phyloP scores from a whole-genome alignment of 2,113 vertebrate genomes.

The Plotosus lineatus region DNA sequence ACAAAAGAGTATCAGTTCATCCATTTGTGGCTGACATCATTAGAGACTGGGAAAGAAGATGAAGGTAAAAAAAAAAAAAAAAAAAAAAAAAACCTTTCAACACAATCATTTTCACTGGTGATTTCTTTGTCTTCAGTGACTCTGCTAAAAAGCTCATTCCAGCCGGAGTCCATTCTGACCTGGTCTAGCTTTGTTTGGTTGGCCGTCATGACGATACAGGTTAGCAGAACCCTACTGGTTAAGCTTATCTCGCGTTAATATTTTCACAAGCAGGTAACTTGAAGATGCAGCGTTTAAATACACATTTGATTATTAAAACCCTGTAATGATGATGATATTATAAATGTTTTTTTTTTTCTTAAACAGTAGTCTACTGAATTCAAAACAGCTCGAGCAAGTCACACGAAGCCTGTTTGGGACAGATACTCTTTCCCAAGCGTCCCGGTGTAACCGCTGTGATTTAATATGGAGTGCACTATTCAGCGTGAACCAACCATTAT shows the following conservation, averaged over 20 bases:
- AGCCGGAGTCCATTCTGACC: not conserved
- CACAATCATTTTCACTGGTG: not conserved
- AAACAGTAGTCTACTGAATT: not conserved
- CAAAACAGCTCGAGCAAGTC: conserved; percentile 15
- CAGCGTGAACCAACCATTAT: not conserved
- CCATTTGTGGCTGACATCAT: conserved; percentile 43
- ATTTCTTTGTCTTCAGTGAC: not conserved
- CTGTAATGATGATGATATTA: no score
- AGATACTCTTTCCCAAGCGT: not conserved
- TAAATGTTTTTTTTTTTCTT: no score
- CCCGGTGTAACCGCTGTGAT: no score
- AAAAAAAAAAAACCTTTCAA: not conserved
- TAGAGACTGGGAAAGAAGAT: conserved; percentile 23
- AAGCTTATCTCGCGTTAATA: not conserved
- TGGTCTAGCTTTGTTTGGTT: not conserved
- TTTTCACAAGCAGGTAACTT: not conserved
- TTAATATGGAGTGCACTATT: not conserved
- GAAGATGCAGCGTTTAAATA: conserved; percentile 1
- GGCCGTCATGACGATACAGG: not conserved
- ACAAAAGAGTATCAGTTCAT: conserved; percentile 45
- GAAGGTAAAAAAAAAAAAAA: not conserved
- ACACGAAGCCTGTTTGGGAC: not conserved
- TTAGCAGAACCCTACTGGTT: not conserved
- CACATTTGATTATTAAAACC: no score
- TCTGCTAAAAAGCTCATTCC: not conserved